These are phyloP conservation scores for Buceros bicornis DNA, from an alignment of 2,797 vertebrate genomes.

Conservation along the genomic window DNA sequence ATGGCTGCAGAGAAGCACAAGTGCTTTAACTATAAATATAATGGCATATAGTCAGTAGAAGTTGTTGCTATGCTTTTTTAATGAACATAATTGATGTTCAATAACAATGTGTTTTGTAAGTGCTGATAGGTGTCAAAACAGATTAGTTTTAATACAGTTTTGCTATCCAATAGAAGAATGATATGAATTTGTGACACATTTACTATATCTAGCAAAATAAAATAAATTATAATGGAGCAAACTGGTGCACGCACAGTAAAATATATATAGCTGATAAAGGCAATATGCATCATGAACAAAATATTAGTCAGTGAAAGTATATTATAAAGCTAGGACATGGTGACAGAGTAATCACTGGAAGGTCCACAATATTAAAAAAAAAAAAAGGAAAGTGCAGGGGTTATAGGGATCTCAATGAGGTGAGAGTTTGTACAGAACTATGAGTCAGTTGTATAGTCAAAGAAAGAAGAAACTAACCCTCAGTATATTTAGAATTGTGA, in stretches of 20 bases:
- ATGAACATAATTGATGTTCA: neutral
- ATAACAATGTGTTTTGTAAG: neutral
- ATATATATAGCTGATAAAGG: neutral
- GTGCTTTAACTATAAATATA: neutral
- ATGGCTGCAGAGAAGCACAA: neutral
- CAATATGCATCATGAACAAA: neutral
- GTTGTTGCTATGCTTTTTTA: neutral
- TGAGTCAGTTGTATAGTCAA: neutral
- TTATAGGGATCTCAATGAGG: neutral
- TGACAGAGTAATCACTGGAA: neutral
- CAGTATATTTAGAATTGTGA: neutral
- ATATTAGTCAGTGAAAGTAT: neutral
- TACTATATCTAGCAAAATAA: neutral
- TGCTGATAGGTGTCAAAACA: neutral
- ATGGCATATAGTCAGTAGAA: neutral
- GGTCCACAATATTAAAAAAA: neutral
- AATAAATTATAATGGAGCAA: neutral
- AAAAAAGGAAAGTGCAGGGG: neutral
- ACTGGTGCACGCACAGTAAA: neutral
- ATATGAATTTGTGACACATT: neutral
- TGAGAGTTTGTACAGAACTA: neutral
- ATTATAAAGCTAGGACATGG: neutral
- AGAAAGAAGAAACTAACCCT: neutral
- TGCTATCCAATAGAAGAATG: neutral
- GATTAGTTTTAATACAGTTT: neutral